Evolutionary conservation across 2,797 vertebrate genomes (phyloP).

Genomic region (Coregonus sp.): DNA sequence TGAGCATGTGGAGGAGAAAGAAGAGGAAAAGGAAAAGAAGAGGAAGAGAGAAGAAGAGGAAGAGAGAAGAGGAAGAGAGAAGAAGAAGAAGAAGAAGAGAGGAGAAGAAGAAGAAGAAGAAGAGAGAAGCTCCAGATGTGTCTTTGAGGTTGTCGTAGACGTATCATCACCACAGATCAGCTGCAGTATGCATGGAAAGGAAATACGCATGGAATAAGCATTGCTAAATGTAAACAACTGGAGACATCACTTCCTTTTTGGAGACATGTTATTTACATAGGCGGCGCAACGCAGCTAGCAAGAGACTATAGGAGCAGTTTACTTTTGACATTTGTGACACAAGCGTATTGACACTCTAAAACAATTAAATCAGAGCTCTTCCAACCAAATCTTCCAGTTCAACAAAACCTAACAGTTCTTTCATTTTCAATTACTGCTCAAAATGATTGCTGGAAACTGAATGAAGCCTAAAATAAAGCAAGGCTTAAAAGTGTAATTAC

Average conservation of each 20-base stretch:
- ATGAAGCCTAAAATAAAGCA: background rate
- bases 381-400: background rate
- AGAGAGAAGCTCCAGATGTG: background rate
- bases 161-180: no score
- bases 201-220: no score
- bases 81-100: constrained; percentile 7
- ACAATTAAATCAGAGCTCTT: background rate
- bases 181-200: no score
- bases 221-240: no score
- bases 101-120: constrained; percentile 6
- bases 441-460: background rate
- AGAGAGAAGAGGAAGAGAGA: constrained; percentile 4
- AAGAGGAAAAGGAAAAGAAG: constrained; percentile 6
- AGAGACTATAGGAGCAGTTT: background rate
- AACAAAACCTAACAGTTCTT: background rate
- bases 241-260: no score
- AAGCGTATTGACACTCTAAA: background rate
- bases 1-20: constrained; percentile 4
- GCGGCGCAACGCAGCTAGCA: no score
- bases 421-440: constrained; percentile 6
- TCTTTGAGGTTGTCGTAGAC: constrained; percentile 20
- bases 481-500: background rate
- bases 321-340: background rate
- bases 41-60: background rate
- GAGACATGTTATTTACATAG: no score